Evolutionary conservation across 2,888 invertebrate genomes (phyloP).

Genomic region (Thereva unica): DNA sequence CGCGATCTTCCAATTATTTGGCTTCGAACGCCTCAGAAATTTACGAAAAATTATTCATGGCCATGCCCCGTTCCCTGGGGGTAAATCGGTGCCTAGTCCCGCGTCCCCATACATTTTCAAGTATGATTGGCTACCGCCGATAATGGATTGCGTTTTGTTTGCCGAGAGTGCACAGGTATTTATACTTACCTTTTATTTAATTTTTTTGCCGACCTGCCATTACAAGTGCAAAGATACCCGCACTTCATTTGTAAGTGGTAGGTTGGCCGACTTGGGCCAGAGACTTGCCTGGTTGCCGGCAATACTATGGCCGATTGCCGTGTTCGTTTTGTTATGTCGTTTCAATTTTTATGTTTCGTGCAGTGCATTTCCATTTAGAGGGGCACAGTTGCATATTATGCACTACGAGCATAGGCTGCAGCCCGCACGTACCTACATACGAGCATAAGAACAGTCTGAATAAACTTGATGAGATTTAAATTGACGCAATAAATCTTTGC

Average conservation of each 20-base stretch:
- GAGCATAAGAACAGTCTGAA: slow-evolving; percentile 30
- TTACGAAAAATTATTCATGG: slow-evolving; percentile 40
- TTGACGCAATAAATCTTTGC: slow-evolving; percentile 40
- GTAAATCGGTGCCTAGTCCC: slow-evolving; percentile 18
- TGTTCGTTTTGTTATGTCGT: background rate
- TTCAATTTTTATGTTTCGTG: slow-evolving; percentile 11
- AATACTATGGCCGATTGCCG: background rate
- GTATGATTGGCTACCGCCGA: slow-evolving; percentile 40
- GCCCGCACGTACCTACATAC: slow-evolving; percentile 10
- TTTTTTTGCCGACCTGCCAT: slow-evolving; percentile 12
- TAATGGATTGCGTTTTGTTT: slow-evolving; percentile 40
- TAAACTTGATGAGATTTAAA: slow-evolving; percentile 43
- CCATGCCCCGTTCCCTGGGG: slow-evolving; percentile 28
- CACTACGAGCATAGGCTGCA: slow-evolving; percentile 23
- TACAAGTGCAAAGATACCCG: slow-evolving; percentile 32
- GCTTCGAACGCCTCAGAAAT: slow-evolving; percentile 36
- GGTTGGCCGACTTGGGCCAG: background rate
- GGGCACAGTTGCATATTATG: background rate
- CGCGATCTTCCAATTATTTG: slow-evolving; percentile 38
- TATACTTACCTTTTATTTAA: slow-evolving; percentile 16
- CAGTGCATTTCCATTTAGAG: slow-evolving; percentile 28
- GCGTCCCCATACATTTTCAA: slow-evolving; percentile 3
- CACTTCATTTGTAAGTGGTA: slow-evolving; percentile 31
- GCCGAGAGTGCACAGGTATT: slow-evolving; percentile 14
- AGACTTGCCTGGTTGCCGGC: background rate